Evolutionary conservation across 2,113 vertebrate species (phyloP), one percentile per base, ranked within the genome.

Genomic region (Oreochromis spilurus): DNA sequence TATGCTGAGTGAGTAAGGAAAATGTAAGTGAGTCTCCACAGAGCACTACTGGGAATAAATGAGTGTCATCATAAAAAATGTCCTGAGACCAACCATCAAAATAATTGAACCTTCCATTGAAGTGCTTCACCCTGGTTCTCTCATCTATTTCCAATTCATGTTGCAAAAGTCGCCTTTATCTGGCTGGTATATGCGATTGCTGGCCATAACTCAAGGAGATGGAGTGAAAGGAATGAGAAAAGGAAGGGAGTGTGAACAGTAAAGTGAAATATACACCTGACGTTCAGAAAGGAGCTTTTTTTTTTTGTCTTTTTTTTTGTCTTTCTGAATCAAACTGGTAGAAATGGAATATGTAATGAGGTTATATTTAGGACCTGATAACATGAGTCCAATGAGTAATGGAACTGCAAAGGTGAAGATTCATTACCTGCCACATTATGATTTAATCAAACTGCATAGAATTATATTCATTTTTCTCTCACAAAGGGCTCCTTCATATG

Each of bases 291-390:
- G 79, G 84, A 90, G 88, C 85, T 83, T 92, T 91, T 86, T 85
- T 24, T 86, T 92, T 86, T 92, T 8, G 6, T n/a, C 29, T 5
- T 65, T 65, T 88, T 84, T 84, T 81, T 84, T 26, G 9, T n/a
- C 86, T 50, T 77, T 50, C 88, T 81, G 75, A 90, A 94, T 90
- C 38, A 34, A 91, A 88, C 88, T 84, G 88, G 88, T 87, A 94
- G 92, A 95, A 96, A 96, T 96, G 91, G 95, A 96, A 97, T 96
- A 94, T 95, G 92, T 96, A 95, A 97, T 95, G 92, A 95, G 93
- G 90, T 93, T 97, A 97, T 96, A 97, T 97, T 96, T 96, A 95
- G 96, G 90, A 85, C 75, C 92, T 93, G 91, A 96, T 95, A 96
- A 92, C 94, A 86, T 89, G 82, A 89, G 87, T 79, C 93, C 82